A percentile compares a stretch with the other conserved stretches of the same genome.
phyloP scores from a whole-genome alignment of 2,888 invertebrate species.

The Rhimphoctona megacephalus region DNA sequence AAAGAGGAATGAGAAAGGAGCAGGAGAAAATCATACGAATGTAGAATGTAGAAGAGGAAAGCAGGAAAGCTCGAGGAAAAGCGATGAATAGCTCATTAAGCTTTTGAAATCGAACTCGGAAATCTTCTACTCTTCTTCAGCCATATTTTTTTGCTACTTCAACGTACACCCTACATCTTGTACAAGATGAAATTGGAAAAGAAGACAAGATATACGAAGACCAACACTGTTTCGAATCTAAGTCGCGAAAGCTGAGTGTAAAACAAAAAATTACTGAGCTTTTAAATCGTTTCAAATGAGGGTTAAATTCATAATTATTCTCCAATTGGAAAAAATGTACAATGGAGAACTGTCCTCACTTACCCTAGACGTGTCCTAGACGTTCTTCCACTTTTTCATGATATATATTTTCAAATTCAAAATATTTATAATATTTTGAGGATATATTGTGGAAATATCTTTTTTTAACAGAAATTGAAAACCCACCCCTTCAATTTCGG shows the following conservation, averaged over 20 bases:
- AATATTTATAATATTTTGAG: background rate
- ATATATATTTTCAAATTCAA: background rate
- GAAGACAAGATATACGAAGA: background rate
- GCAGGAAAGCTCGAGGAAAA: slow-evolving; percentile 17
- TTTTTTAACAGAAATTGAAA: background rate
- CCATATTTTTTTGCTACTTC: background rate
- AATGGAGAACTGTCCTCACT: too few relatives aligned
- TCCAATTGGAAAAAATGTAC: too few relatives aligned
- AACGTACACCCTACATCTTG: background rate
- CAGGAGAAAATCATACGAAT: slow-evolving; percentile 17
- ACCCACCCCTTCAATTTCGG: background rate
- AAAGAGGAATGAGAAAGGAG: background rate
- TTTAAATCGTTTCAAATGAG: too few relatives aligned
- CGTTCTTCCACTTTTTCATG: background rate
- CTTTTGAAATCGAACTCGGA: slow-evolving; percentile 69
- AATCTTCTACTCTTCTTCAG: slow-evolving; percentile 52
- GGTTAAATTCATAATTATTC: too few relatives aligned
- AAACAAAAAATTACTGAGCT: too few relatives aligned
- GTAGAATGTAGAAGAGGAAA: background rate
- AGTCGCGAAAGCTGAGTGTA: too few relatives aligned
- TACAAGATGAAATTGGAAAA: background rate
- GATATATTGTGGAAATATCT: background rate
- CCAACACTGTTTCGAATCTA: background rate
- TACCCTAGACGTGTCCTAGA: too few relatives aligned
- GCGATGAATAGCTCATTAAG: slow-evolving; percentile 71